A percentile compares a stretch with the other conserved stretches of the same genome.
phyloP scores from a whole-genome alignment of 92 coral and sea anemone genomes.

The Epizoanthus fatuus region DNA sequence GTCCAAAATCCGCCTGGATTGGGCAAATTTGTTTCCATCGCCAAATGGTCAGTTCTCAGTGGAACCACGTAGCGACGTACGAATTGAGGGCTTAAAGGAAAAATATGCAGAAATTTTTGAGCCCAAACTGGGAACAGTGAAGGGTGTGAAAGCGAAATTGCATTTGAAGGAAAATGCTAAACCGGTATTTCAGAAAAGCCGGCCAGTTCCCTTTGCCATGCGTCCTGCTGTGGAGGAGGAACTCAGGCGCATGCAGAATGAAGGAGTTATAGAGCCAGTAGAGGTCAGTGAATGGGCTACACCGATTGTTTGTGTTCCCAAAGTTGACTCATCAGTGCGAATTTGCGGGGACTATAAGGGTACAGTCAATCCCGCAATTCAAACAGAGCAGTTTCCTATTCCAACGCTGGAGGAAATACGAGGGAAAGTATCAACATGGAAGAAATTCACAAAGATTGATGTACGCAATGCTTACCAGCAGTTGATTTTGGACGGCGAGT shows the following conservation, averaged over 20 bases:
- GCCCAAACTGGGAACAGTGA: conserved; percentile 18
- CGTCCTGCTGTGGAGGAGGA: conserved; percentile 53
- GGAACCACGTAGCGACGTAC: not conserved
- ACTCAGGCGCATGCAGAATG: conserved; percentile 12
- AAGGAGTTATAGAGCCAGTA: conserved; percentile 47
- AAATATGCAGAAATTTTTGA: not conserved
- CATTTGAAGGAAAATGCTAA: conserved; percentile 10
- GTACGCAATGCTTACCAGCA: conserved; percentile 40
- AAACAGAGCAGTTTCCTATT: conserved; percentile 53
- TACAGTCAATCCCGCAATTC: conserved; percentile 46
- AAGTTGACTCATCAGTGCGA: conserved; percentile 38
- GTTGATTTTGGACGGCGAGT: conserved; percentile 18
- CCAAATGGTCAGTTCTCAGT: not conserved
- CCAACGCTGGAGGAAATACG: conserved; percentile 44
- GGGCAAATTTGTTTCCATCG: conserved; percentile 7
- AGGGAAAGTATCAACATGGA: conserved; percentile 29
- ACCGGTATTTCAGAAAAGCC: conserved; percentile 13
- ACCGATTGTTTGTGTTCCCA: conserved; percentile 35
- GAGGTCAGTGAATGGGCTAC: conserved; percentile 55
- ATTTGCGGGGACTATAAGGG: conserved; percentile 50
- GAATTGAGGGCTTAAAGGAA: conserved; percentile 31
- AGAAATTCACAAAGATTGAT: conserved; percentile 33
- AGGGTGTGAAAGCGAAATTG: conserved; percentile 24
- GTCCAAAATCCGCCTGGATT: conserved; percentile 34
- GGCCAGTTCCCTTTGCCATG: conserved; percentile 44